Evolutionary conservation across 2,797 vertebrate species (phyloP), one percentile per base, ranked within the genome.

Genomic region (Enteromius paludinosus): DNA sequence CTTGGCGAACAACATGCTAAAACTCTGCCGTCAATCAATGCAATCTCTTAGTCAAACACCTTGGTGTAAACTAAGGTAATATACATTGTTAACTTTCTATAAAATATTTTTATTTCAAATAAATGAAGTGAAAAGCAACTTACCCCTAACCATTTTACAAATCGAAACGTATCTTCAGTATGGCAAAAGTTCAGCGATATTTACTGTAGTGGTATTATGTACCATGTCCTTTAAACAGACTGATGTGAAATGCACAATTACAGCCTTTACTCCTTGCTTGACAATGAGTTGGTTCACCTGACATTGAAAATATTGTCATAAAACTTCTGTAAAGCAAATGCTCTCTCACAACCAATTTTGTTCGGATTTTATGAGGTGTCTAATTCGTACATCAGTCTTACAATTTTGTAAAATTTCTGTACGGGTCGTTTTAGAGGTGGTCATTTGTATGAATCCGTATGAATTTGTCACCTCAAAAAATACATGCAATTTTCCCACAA

Each of bases 371-470:
- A 54, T 8, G 8, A 54, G 49, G 2, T n/a, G 7, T 8, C 49
- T 54, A 54, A 54, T 54, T 4, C 20, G 3, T 54, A 54, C 20
- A 20, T n/a, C 52, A 54, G 3, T n/a, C 52, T 6, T 49, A 52
- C 6, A 3, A 20, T 9, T 52, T 20, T 52, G 18, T 54, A 9
- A 1, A 8, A 20, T 54, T n/a, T 54, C 18, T 52, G 7, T n/a
- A 20, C 8, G 7, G 52, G 52, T 54, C 9, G 3, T 20, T n/a
- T 54, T 54, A 10, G 9, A 20, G 52, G 9, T n/a, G 52, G 3
- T n/a, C 52, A 54, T n/a, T 54, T 3, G 8, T 4, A n/a, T 3
- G 0, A n/a, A 10, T n/a, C 52, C 8, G 0, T 10, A n/a, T 0
- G 3, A 54, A 54, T n/a, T 52, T 52, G 49, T 18, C 18, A 8